phyloP scores from a whole-genome alignment of 2,888 invertebrate species.

The Euzophera pinguis region DNA sequence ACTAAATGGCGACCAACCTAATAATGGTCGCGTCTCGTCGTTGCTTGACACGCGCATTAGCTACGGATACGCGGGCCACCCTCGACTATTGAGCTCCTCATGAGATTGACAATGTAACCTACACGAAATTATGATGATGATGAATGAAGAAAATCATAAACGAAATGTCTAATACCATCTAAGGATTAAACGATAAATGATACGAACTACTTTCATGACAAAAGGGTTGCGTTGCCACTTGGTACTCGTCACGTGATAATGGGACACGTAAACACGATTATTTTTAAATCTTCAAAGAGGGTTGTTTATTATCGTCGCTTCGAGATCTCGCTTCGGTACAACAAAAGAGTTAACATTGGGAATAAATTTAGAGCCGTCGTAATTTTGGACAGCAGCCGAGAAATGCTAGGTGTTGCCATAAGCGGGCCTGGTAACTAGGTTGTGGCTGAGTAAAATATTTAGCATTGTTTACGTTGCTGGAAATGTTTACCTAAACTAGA shows the following conservation, averaged over 20 bases:
- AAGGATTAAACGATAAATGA: not conserved
- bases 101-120: too few species aligned
- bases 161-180: not conserved
- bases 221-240: conserved; percentile 37
- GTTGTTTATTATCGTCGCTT: conserved; percentile 53
- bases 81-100: too few species aligned
- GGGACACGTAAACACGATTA: conserved; percentile 55
- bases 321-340: conserved; percentile 41
- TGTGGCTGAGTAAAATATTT: conserved; percentile 2
- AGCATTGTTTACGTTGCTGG: conserved; percentile 40
- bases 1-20: too few species aligned
- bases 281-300: conserved; percentile 65
- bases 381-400: conserved; percentile 56
- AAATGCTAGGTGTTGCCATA: conserved; percentile 36
- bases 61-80: too few species aligned
- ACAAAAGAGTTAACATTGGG: conserved; percentile 62
- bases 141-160: too few species aligned
- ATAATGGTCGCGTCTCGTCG: too few species aligned
- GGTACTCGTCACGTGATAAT: conserved; percentile 42
- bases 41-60: too few species aligned
- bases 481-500: conserved; percentile 6
- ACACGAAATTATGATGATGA: too few species aligned
- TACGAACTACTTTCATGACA: not conserved
- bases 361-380: conserved; percentile 55
- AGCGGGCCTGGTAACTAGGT: conserved; percentile 22